Conservation (phyloP, 1,140 invertebrate genomes). For the Drosophila orena region DNA sequence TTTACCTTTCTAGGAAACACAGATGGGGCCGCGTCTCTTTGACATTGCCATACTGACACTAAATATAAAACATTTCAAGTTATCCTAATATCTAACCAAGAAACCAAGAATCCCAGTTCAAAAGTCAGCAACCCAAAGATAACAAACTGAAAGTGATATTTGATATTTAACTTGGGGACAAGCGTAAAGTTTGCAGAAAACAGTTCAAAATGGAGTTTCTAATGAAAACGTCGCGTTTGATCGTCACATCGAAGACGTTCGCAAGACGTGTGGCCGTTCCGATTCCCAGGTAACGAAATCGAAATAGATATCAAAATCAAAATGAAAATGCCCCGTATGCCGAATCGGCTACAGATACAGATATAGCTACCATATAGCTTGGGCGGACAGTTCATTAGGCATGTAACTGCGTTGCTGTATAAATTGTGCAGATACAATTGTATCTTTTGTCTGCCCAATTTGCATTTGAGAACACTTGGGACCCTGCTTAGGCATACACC, state of each 20-base stretch:
- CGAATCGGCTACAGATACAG: constrained; percentile 43
- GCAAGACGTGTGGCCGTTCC: constrained; percentile 79
- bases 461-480: constrained; percentile 63
- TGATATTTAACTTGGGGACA: constrained; percentile 9
- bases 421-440: constrained; percentile 54
- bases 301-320: not conserved
- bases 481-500: constrained; percentile 62
- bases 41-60: constrained; percentile 81
- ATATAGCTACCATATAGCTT: constrained; percentile 33
- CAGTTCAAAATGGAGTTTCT: constrained; percentile 75
- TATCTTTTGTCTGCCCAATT: constrained; percentile 53
- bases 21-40: constrained; percentile 78
- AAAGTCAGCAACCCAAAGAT: constrained; percentile 3
- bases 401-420: constrained; percentile 75
- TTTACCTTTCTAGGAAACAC: constrained; percentile 71
- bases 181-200: constrained; percentile 28
- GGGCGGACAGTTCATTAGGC: constrained; percentile 62
- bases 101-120: constrained; percentile 26
- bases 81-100: constrained; percentile 46
- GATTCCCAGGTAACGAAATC: constrained; percentile 75
- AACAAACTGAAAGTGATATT: constrained; percentile 23
- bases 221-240: constrained; percentile 83
- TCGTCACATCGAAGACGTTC: constrained; percentile 79
- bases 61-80: constrained; percentile 70
- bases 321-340: not conserved